Evolutionary conservation across 1,140 invertebrate genomes (phyloP).

Genomic region (Oscheius sp.): DNA sequence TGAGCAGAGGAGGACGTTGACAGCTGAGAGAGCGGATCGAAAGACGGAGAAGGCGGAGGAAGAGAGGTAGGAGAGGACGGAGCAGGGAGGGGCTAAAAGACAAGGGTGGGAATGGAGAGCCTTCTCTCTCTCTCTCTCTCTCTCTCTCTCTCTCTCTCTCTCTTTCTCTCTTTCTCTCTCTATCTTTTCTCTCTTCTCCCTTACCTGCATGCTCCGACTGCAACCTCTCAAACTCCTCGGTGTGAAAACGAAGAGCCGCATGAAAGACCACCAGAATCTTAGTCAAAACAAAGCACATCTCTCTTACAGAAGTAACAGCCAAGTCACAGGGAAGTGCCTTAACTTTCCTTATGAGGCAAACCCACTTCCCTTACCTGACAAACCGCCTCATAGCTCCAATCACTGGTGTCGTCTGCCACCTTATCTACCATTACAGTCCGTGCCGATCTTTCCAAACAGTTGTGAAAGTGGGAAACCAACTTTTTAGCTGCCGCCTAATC

Average conservation of each 20-base stretch:
- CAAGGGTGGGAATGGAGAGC: conserved; percentile 38
- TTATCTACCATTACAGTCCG: conserved; percentile 41
- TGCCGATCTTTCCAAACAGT: conserved; percentile 43
- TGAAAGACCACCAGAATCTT: conserved; percentile 45
- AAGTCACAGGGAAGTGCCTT: conserved; percentile 26
- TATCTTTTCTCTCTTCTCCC: too few relatives aligned
- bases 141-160: conserved; percentile 23
- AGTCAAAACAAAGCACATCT: conserved; percentile 47
- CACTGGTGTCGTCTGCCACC: background rate
- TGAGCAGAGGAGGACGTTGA: conserved; percentile 40
- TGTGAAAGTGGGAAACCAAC: conserved; percentile 43
- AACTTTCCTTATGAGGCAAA: conserved; percentile 11
- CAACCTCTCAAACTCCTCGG: conserved; percentile 47
- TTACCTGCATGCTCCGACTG: conserved; percentile 16
- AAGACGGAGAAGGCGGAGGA: conserved; percentile 40
- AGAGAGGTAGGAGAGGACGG: conserved; percentile 31
- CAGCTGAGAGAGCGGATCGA: conserved; percentile 34
- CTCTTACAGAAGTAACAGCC: conserved; percentile 30
- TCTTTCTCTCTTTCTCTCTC: background rate
- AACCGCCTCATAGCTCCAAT: background rate
- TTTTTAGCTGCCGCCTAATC: conserved; percentile 43
- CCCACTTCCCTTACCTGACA: conserved; percentile 11
- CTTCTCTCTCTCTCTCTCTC: too few relatives aligned
- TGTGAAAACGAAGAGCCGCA: conserved; percentile 46
- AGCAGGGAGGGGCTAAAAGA: background rate